Base-by-base conservation (phyloP, 1,140 invertebrate species). In the Gonatopus flavifemur region DNA sequence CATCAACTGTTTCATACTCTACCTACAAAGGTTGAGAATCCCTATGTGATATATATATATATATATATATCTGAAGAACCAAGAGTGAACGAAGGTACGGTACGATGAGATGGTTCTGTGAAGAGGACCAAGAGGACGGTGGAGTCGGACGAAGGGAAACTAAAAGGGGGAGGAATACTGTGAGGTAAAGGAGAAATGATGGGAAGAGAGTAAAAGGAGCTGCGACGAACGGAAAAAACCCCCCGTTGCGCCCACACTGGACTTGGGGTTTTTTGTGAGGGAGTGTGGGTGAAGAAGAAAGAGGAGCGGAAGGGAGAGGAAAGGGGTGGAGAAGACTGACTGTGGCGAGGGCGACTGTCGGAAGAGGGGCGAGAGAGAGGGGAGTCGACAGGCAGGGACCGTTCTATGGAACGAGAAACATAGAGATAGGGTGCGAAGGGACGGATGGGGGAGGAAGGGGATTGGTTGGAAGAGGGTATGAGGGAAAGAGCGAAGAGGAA, bases 161-260 rank as follows among this genome's bases (percentile, higher is more conserved):
- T 33, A 37, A 45, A 52, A 43, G 46, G 40, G 39, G 40, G 41
- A 57, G 47, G 43, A 48, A 57, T n/a, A n/a, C n/a, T n/a, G 35
- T 38, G 44, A 44, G 22, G 50, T 47, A 57, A 55, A 52, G 55
- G 24, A 51, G 64, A 51, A 52, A 52, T 38, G 62, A 67, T 60
- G 64, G 65, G 52, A 60, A 66, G 69, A 65, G 67, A 58, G 66
- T 59, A 59, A 67, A 68, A 64, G 60, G 63, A 64, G 56, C 13
- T 18, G 24, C 10, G 54, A 55, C 57, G 56, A 68, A 63, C 66
- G 37, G 67, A 67, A 68, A 58, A 69, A 67, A 64, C 59, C 67
- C 66, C 68, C 73, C 68, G 64, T 66, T 64, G 69, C 67, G 67
- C 62, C 63, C 65, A 66, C 62, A 64, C 70, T 70, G 69, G 70